phyloP scores from a whole-genome alignment of 2,797 vertebrate genomes.

The Lepilemur septentrionalis region DNA sequence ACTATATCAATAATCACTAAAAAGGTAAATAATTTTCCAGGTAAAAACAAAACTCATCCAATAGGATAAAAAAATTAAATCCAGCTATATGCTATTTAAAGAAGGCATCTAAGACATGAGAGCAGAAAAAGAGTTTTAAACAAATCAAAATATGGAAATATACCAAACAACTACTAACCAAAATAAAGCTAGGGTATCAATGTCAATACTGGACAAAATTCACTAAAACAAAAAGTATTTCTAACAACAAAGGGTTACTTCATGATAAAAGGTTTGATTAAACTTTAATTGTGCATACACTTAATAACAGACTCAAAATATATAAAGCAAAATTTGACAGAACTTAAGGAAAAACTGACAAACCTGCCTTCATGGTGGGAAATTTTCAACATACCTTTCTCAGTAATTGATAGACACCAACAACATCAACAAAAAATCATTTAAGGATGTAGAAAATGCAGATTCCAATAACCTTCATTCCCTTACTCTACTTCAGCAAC shows the following conservation, averaged over 20 bases:
- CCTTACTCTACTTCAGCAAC: neutral
- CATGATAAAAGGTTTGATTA: neutral
- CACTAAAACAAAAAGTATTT: slow-evolving; percentile 17
- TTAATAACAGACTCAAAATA: neutral
- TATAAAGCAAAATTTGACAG: neutral
- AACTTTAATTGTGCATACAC: neutral
- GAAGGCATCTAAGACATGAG: neutral
- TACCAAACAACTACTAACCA: neutral
- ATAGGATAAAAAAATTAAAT: slow-evolving; percentile 22
- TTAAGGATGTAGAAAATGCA: neutral
- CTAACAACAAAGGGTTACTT: neutral
- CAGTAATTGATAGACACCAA: neutral
- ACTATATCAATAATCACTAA: neutral
- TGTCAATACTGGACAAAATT: neutral
- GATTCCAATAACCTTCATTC: neutral
- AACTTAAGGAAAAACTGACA: slow-evolving; percentile 1
- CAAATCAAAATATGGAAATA: slow-evolving; percentile 9
- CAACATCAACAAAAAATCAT: neutral
- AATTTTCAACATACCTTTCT: neutral
- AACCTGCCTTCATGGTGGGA: neutral
- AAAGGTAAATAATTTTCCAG: slow-evolving; percentile 26
- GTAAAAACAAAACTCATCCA: slow-evolving; percentile 3
- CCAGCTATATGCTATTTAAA: neutral
- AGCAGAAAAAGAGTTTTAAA: neutral
- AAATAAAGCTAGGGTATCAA: neutral